Evolutionary conservation across 2,797 vertebrate genomes (phyloP).

Genomic region (Diplodus puntazzo): DNA sequence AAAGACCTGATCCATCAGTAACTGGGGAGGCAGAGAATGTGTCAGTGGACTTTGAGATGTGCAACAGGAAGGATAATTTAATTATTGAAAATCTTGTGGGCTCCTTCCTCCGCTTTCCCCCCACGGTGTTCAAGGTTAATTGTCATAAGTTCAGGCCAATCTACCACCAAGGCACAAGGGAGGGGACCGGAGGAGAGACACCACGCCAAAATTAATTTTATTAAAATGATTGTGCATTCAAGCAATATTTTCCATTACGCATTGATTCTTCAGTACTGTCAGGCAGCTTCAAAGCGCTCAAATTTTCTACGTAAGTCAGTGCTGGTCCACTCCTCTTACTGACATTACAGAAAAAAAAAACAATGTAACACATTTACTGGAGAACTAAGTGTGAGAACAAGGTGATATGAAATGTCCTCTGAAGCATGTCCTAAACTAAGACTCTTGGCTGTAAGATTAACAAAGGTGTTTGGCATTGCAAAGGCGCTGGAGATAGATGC

Average conservation of each 20-base stretch:
- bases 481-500: constrained; percentile 63
- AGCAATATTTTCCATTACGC: constrained; percentile 70
- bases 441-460: constrained; percentile 67
- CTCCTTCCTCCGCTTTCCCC: constrained; percentile 39
- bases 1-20: constrained; percentile 50
- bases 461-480: constrained; percentile 66
- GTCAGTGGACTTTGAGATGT: constrained; percentile 41
- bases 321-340: constrained; percentile 26
- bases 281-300: constrained; percentile 48
- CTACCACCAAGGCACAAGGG: constrained; percentile 37
- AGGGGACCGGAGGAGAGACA: constrained; percentile 38
- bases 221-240: constrained; percentile 67
- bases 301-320: constrained; percentile 50
- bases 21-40: constrained; percentile 27
- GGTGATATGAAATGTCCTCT: constrained; percentile 49
- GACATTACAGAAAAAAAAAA: constrained; percentile 39
- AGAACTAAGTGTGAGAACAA: constrained; percentile 32
- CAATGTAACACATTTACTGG: constrained; percentile 37
- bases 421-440: constrained; percentile 40
- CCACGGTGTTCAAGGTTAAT: constrained; percentile 71
- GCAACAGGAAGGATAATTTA: constrained; percentile 66
- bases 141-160: constrained; percentile 61
- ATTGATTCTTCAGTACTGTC: constrained; percentile 52
- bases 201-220: constrained; percentile 55
- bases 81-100: constrained; percentile 61